Evolutionary conservation across 2,888 invertebrate species (phyloP).

Genomic region (Eustalomyia histrio): DNA sequence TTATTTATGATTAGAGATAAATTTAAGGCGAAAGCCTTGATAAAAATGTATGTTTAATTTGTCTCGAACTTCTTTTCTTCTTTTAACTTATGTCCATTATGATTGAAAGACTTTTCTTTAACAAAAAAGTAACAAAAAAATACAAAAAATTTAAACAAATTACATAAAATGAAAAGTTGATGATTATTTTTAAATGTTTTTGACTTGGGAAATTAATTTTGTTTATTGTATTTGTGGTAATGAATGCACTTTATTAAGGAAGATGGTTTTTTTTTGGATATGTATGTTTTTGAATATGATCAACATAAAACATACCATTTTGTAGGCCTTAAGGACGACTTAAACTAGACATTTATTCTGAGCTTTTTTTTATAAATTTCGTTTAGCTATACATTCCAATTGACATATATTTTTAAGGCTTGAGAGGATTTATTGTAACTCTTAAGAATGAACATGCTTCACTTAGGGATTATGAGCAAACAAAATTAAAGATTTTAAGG

Average conservation of each 20-base stretch:
- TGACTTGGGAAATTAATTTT: not conserved
- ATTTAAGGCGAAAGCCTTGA: too few species aligned
- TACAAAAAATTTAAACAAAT: not conserved
- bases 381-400: not conserved
- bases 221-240: constrained; percentile 6
- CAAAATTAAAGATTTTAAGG: too few species aligned
- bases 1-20: too few species aligned
- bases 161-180: constrained; percentile 48
- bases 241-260: constrained; percentile 36
- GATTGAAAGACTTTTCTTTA: not conserved
- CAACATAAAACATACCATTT: constrained; percentile 57
- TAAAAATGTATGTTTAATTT: too few species aligned
- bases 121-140: constrained; percentile 24
- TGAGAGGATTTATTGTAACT: not conserved
- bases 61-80: too few species aligned
- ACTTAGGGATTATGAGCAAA: not conserved
- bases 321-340: constrained; percentile 7
- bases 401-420: not conserved
- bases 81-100: not conserved
- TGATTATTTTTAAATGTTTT: constrained; percentile 44
- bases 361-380: not conserved
- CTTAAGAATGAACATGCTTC: not conserved
- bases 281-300: constrained; percentile 29
- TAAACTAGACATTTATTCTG: constrained; percentile 23
- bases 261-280: constrained; percentile 25